Percentiles rank a stretch among this genome's conserved stretches.
Evolutionary conservation across 1,140 invertebrate genomes (phyloP).

Genomic region (Chionoecetes opilio): DNA sequence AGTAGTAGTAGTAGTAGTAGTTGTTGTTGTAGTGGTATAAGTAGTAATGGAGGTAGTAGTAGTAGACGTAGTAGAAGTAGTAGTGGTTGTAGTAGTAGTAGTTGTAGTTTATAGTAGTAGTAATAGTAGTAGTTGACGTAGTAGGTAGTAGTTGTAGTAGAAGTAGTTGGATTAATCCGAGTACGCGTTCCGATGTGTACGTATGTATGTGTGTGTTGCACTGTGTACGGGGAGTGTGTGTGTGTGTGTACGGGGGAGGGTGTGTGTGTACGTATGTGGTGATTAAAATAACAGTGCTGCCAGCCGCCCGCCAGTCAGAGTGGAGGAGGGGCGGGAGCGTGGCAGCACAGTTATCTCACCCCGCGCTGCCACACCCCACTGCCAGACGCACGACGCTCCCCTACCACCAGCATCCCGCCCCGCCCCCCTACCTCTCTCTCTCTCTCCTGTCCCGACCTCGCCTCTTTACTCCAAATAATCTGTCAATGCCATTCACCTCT

Average conservation of each 20-base stretch:
- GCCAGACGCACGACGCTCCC: background rate
- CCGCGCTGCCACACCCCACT: background rate
- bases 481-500: background rate
- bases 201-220: background rate
- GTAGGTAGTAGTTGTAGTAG: too few species aligned
- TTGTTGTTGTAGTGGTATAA: too few species aligned
- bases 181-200: too few species aligned
- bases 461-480: background rate
- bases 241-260: background rate
- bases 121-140: too few species aligned
- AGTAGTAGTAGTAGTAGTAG: too few species aligned
- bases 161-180: too few species aligned
- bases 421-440: background rate
- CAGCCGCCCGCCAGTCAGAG: background rate
- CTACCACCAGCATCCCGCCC: background rate
- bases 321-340: background rate
- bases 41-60: too few species aligned
- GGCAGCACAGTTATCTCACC: conserved; percentile 15
- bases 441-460: background rate
- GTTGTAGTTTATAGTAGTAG: too few species aligned
- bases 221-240: background rate
- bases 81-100: too few species aligned
- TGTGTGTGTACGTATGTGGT: background rate
- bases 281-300: conserved; percentile 3
- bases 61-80: too few species aligned